A percentile compares a stretch with the other conserved stretches of the same genome.
These are phyloP conservation scores for Cataglyphis cursor DNA, from an alignment of 2,888 invertebrate species.

Conservation along the genomic window DNA sequence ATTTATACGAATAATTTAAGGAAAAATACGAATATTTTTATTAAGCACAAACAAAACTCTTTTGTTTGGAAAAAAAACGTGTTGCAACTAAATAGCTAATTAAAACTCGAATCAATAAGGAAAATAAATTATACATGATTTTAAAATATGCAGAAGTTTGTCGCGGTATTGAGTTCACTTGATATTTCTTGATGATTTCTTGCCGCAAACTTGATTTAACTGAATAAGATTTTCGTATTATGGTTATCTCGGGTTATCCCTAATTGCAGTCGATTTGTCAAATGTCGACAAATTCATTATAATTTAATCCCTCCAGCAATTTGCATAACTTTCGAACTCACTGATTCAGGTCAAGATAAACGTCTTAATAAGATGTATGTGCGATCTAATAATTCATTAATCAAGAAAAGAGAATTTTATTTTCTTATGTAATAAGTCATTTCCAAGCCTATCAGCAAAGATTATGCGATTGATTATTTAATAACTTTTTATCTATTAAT, in stretches of 20 bases:
- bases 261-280: slow-evolving; percentile 57
- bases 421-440: slow-evolving; percentile 45
- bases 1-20: not conserved
- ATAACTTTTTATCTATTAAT: not conserved
- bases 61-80: not conserved
- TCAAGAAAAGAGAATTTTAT: slow-evolving; percentile 22
- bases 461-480: slow-evolving; percentile 24
- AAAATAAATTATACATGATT: slow-evolving; percentile 18
- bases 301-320: slow-evolving; percentile 47
- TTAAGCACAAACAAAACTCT: not conserved
- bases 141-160: not conserved
- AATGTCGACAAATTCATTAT: slow-evolving; percentile 74
- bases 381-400: slow-evolving; percentile 59
- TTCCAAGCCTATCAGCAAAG: not conserved
- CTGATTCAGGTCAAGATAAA: slow-evolving; percentile 58
- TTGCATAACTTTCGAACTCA: slow-evolving; percentile 59
- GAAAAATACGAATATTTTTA: not conserved
- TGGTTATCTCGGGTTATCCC: slow-evolving; percentile 16
- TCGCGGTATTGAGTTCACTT: not conserved
- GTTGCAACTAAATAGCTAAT: not conserved
- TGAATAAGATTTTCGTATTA: slow-evolving; percentile 32
- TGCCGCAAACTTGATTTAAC: slow-evolving; percentile 16
- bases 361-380: slow-evolving; percentile 57
- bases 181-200: slow-evolving; percentile 21
- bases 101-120: not conserved